A percentile compares a stretch with the other conserved stretches of the same genome.
Evolutionary conservation across 2,888 invertebrate genomes (phyloP).

Genomic region (Microchrysa polita): DNA sequence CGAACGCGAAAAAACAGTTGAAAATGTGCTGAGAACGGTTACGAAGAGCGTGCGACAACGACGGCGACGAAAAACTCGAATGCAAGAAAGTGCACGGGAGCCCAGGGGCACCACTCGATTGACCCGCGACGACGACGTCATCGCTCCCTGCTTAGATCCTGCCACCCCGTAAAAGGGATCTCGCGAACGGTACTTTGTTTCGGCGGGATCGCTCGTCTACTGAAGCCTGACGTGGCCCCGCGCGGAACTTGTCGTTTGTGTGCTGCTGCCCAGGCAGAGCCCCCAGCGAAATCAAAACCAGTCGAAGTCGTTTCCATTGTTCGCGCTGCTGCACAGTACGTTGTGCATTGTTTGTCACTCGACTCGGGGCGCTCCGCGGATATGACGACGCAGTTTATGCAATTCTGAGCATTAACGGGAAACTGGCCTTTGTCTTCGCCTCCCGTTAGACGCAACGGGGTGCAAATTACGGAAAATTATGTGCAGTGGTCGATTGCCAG

Average conservation of each 20-base stretch:
- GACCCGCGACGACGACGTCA: conserved; percentile 45
- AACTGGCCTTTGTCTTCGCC: conserved; percentile 36
- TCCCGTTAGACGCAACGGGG: conserved; percentile 29
- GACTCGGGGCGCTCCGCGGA: conserved; percentile 17
- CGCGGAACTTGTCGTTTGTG: background rate
- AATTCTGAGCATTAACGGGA: conserved; percentile 40
- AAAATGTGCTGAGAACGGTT: conserved; percentile 44
- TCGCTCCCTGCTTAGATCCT: conserved; percentile 9
- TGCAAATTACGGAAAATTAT: conserved; percentile 40
- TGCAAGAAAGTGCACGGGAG: conserved; percentile 23
- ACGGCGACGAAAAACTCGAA: conserved; percentile 34
- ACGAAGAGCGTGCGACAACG: conserved; percentile 14
- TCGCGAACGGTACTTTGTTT: conserved; percentile 26
- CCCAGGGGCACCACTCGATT: conserved; percentile 18
- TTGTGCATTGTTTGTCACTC: background rate
- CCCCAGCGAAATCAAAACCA: background rate
- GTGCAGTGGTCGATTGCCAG: conserved; percentile 45
- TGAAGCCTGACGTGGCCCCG: conserved; percentile 14
- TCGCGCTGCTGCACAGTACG: background rate
- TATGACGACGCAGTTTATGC: conserved; percentile 44
- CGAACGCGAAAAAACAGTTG: conserved; percentile 14
- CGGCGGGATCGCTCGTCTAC: background rate
- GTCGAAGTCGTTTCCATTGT: conserved; percentile 19
- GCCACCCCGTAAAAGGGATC: conserved; percentile 9
- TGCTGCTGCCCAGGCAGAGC: background rate